phyloP scores from a whole-genome alignment of 1,140 invertebrate species.

The Microplitis mediator region DNA sequence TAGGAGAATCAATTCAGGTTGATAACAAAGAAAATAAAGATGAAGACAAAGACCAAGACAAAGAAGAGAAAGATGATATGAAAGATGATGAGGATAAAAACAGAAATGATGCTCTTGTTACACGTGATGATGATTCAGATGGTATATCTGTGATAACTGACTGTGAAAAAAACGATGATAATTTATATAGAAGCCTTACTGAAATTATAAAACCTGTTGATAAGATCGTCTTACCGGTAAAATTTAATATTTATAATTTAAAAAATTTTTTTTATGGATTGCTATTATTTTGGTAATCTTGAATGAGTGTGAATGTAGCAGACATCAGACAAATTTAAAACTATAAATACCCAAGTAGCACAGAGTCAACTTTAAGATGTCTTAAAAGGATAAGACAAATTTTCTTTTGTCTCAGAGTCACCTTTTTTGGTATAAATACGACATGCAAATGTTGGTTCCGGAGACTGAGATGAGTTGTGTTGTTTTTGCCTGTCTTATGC shows the following conservation, averaged over 20 bases:
- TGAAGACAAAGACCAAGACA: not conserved
- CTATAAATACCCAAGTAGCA: no score
- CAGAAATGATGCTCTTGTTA: not conserved
- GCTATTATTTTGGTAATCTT: no score
- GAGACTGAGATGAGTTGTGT: no score
- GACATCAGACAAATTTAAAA: no score
- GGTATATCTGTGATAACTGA: constrained; percentile 30
- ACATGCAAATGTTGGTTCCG: no score
- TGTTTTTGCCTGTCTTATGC: no score
- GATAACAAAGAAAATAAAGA: not conserved
- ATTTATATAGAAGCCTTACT: not conserved
- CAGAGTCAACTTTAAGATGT: no score
- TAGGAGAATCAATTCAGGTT: not conserved
- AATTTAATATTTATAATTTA: not conserved
- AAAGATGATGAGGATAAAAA: not conserved
- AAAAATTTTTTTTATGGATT: not conserved
- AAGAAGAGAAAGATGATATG: not conserved
- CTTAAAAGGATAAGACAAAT: no score
- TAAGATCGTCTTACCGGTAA: not conserved
- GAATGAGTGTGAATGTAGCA: no score
- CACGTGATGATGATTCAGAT: constrained; percentile 25
- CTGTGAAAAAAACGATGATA: constrained; percentile 17
- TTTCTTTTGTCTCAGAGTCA: no score
- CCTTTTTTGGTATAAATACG: no score
- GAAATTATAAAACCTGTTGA: not conserved